Base-by-base conservation (phyloP, 2,797 vertebrate species). In the Acanthopagrus latus region DNA sequence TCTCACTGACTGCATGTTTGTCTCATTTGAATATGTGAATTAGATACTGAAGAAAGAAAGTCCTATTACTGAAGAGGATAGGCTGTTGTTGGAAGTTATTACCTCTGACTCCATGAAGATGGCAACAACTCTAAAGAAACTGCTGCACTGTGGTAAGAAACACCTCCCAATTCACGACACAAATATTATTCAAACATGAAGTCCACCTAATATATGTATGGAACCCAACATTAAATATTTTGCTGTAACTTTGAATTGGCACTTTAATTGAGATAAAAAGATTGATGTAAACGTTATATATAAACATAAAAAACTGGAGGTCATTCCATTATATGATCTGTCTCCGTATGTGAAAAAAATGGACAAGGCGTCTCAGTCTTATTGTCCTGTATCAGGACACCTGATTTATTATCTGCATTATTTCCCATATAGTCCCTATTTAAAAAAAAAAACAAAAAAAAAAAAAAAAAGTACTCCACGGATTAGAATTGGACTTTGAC, bases 141-240 rank as follows among this genome's bases (percentile, higher is more conserved):
- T 95, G n/a, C 82, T 95, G 60, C 85, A 64, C 73, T 91, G 88
- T 47, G 91, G 94, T 95, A 73, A 92, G 85, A 84, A 71, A 46
- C 48, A 2, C 6, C 20, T 47, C 17, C 27, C 3, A 14, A 33
- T n/a, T 21, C 16, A 17, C 13, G 17, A 29, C n/a, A 11, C 44
- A 41, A 41, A 23, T 12, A 56, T 43, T 7, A 27, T 20, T 14
- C 18, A 46, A 57, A 51, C 16, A 3, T 33, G 25, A 23, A 59
- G 5, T 41, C 23, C 13, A 29, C 21, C 43, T 33, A 56, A 55
- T 47, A 17, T 50, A 10, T 10, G 9, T n/a, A 50, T 50, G 47
- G 7, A 20, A 20, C 20, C 8, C 18, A n/a, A n/a, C 7, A 10
- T 4, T 7, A 20, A 20, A 48, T 48, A 1, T 20, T 1, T 48